A percentile compares a stretch with the other conserved stretches of the same genome.
Evolutionary conservation across 2,113 vertebrate species (phyloP).

Genomic region (Shinisaurus crocodilurus): DNA sequence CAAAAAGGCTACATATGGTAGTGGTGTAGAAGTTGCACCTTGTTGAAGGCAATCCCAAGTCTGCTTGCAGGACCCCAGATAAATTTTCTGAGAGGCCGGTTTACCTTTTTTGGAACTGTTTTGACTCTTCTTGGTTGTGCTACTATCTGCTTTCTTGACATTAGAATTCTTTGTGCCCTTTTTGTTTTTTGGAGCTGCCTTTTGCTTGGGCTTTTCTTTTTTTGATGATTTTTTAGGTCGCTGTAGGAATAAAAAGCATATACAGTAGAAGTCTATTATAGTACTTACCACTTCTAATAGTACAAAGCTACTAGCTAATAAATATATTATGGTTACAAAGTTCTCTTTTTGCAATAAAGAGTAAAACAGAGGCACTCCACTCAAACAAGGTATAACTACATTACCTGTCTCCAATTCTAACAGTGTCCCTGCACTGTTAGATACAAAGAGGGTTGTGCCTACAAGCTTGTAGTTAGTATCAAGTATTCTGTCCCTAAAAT

Average conservation of each 20-base stretch:
- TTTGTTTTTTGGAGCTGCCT: slow-evolving; percentile 77
- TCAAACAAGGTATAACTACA: background rate
- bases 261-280: background rate
- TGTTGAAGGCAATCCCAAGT: background rate
- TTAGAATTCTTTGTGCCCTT: slow-evolving; percentile 83
- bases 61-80: background rate
- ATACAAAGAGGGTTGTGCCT: background rate
- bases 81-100: background rate
- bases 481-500: background rate
- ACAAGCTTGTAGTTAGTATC: background rate
- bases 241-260: slow-evolving; percentile 67
- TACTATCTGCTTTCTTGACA: slow-evolving; percentile 96
- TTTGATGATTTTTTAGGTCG: slow-evolving; percentile 85
- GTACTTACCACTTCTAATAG: background rate
- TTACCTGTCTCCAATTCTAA: background rate
- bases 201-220: slow-evolving; percentile 78
- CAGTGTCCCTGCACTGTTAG: background rate
- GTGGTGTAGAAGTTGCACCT: background rate
- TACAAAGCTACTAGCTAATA: background rate
- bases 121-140: slow-evolving; percentile 88
- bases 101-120: slow-evolving; percentile 86
- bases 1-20: background rate
- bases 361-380: background rate
- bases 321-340: background rate
- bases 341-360: background rate